A percentile compares a stretch with the other conserved stretches of the same genome.
Evolutionary conservation across 2,888 invertebrate genomes (phyloP).

Genomic region (Colletes collaris): DNA sequence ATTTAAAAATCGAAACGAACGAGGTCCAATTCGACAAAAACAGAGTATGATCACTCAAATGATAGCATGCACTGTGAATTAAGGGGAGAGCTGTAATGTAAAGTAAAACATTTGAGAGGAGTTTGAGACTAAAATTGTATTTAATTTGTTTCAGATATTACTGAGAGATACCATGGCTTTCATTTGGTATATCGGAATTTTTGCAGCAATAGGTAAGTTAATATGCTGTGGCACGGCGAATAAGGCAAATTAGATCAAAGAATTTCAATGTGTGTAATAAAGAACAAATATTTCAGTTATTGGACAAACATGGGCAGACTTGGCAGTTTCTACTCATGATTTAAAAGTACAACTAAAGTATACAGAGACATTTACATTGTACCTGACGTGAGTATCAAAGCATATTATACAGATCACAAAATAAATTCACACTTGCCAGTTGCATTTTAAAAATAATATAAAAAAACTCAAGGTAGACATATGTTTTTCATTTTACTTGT

Average conservation of each 20-base stretch:
- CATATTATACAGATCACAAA: too few species aligned
- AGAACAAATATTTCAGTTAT: slow-evolving; percentile 57
- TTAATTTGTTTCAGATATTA: slow-evolving; percentile 61
- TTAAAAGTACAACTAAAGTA: slow-evolving; percentile 85
- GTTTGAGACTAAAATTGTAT: neutral
- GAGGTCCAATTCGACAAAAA: too few species aligned
- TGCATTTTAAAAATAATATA: neutral
- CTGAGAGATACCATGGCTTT: slow-evolving; percentile 61
- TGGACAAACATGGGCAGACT: slow-evolving; percentile 70
- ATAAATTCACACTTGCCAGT: too few species aligned
- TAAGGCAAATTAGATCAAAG: too few species aligned
- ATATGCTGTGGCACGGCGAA: neutral
- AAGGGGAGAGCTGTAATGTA: too few species aligned
- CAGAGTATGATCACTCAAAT: neutral
- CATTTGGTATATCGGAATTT: slow-evolving; percentile 39
- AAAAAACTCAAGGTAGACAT: neutral
- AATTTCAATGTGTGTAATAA: neutral
- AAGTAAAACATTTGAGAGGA: neutral
- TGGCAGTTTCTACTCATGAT: slow-evolving; percentile 86
- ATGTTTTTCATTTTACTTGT: neutral
- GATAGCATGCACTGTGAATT: neutral
- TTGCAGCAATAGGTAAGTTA: slow-evolving; percentile 67
- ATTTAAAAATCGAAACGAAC: too few species aligned
- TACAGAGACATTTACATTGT: slow-evolving; percentile 84
- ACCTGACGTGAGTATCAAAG: slow-evolving; percentile 85